phyloP scores from a whole-genome alignment of 2,888 invertebrate genomes.

The Lasioglossum morio region DNA sequence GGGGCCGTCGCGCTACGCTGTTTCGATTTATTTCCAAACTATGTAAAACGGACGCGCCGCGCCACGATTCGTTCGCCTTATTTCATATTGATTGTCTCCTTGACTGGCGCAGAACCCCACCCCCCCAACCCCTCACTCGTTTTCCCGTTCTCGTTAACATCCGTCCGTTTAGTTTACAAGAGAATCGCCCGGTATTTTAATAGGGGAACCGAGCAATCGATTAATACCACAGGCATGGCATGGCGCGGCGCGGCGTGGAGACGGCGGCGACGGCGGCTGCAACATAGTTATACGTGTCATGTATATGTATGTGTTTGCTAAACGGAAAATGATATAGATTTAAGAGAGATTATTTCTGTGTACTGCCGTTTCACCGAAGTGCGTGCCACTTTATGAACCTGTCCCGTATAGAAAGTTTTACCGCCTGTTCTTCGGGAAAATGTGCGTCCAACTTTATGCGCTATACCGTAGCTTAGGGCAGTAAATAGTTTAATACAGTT shows the following conservation, averaged over 20 bases:
- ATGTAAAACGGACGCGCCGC: conserved; percentile 25
- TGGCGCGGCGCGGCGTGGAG: background rate
- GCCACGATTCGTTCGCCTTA: conserved; percentile 16
- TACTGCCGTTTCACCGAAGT: background rate
- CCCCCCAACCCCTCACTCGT: background rate
- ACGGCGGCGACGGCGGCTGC: background rate
- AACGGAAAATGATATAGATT: background rate
- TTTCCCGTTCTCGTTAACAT: background rate
- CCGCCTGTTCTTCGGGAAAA: conserved; percentile 8
- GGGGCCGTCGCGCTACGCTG: background rate
- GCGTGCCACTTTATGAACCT: background rate
- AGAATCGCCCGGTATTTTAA: background rate
- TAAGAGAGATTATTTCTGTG: background rate
- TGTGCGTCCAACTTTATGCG: conserved; percentile 6
- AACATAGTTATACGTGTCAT: background rate
- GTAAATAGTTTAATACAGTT: conserved; percentile 6
- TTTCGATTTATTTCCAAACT: conserved; percentile 46
- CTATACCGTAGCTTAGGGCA: background rate
- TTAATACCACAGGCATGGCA: background rate
- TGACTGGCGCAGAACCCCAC: background rate
- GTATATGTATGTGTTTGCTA: background rate
- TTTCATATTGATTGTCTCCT: conserved; percentile 35
- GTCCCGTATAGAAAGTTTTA: conserved; percentile 2
- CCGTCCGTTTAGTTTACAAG: conserved; percentile 19
- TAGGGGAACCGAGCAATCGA: background rate